Base-by-base conservation (phyloP, 1,140 invertebrate species). In the Bombus sylvicola region DNA sequence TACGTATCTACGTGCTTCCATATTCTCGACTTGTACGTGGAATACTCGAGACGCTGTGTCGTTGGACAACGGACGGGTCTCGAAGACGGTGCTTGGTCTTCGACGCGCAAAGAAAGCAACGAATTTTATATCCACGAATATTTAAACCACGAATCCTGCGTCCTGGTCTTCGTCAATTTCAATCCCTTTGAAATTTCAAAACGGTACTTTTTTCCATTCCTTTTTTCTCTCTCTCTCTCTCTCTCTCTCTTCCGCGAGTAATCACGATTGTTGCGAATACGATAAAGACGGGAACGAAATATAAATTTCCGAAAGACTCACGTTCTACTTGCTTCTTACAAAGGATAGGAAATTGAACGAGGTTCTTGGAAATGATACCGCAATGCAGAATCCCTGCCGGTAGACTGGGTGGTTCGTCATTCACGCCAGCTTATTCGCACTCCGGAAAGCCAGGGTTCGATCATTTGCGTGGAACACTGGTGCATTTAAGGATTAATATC, bases 1-100 rank as follows among this genome's bases (percentile, higher is more conserved):
- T 93, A 93, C 93, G 92, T 89, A 91, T 89, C 90, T 93, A 93
- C 93, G 93, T 93, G 93, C 92, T 86, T 89, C 87, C 90, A 86
- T 83, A 87, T 84, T 81, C 87, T 80, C 81, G 90, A 87, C 85
- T 80, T 81, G 89, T 92, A 93, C 93, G 93, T 94, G 93, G 93
- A 94, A 94, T 94, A 93, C 89, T 91, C 89, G 85, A 79, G 72
- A 77, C 87, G 85, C 74, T 34, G 68, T 79, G 86, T 81, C 89
- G 43, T 84, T 88, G 87, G 81, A 92, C 81, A 47, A 34, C 66
- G 83, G n/a, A 71, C 13, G 78, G 43, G 66, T 31, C 69, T 57
- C 68, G 71, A 80, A 28, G 78, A 85, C 68, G 74, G 77, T 25
- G 34, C 77, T 77, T 74, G 87, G 87, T 82, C 88, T 85, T 88